phyloP scores from a whole-genome alignment of 2,113 vertebrate genomes.

The Fulica atra region DNA sequence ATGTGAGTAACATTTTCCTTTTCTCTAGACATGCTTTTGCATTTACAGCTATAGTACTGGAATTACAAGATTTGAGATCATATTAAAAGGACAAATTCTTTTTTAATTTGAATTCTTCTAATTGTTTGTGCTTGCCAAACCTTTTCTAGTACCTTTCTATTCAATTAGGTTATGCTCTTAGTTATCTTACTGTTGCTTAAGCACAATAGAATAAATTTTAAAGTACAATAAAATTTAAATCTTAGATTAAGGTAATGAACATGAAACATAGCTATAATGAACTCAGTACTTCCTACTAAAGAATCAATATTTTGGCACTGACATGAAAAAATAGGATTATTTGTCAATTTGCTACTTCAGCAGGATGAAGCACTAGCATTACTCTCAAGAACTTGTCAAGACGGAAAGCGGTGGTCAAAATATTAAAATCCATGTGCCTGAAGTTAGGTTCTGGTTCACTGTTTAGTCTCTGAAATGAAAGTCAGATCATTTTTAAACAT shows the following conservation, averaged over 20 bases:
- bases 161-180: neutral
- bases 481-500: neutral
- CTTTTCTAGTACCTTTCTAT: neutral
- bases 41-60: neutral
- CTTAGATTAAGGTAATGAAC: neutral
- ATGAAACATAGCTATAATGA: neutral
- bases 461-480: neutral
- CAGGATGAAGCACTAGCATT: neutral
- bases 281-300: neutral
- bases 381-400: neutral
- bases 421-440: neutral
- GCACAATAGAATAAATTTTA: neutral
- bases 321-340: neutral
- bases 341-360: neutral
- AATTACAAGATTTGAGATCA: neutral
- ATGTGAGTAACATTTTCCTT: neutral
- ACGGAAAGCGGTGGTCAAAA: neutral
- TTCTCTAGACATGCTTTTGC: neutral
- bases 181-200: neutral
- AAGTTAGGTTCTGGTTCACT: neutral
- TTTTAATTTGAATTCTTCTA: neutral
- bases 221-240: neutral
- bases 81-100: neutral
- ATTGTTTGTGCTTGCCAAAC: neutral
- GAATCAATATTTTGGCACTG: neutral